Evolutionary conservation across 2,113 vertebrate genomes (phyloP).

Genomic region (Todiramphus chloris): DNA sequence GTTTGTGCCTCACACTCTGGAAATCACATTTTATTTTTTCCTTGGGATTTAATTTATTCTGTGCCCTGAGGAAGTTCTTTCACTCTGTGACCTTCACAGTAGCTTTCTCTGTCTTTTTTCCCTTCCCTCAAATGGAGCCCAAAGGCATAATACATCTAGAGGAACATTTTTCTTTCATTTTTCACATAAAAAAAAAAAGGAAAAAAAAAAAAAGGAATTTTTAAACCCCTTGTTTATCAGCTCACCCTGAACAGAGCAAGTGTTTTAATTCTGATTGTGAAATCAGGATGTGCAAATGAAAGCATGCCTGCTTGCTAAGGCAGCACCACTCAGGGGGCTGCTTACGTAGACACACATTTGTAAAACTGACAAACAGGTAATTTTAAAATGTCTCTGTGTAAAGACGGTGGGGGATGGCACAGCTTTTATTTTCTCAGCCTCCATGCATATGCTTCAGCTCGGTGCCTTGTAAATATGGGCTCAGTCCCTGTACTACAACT

Average conservation of each 20-base stretch:
- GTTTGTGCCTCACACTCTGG: conserved; percentile 93
- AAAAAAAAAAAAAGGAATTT: neutral
- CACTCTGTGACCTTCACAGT: conserved; percentile 98
- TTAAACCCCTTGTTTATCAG: conserved; percentile 70
- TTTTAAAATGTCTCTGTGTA: neutral
- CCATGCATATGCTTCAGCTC: neutral
- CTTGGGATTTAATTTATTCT: conserved; percentile 98
- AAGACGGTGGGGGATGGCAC: neutral
- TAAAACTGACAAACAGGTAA: conserved; percentile 51
- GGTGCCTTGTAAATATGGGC: neutral
- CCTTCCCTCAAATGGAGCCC: conserved; percentile 75
- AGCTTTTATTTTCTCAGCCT: neutral
- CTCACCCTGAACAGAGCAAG: conserved; percentile 64
- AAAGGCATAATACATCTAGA: conserved; percentile 80
- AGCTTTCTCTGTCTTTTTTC: conserved; percentile 80
- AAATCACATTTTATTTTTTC: conserved; percentile 97
- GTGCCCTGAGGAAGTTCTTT: conserved; percentile 98
- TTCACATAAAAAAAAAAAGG: conserved; percentile 31
- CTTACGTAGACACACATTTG: conserved; percentile 15
- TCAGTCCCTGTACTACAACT: conserved; percentile 3
- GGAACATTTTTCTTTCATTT: conserved; percentile 79
- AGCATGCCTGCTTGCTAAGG: neutral
- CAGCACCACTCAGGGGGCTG: neutral
- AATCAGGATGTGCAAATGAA: conserved; percentile 27
- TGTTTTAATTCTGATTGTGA: conserved; percentile 62